Base-by-base conservation (phyloP, 2,113 vertebrate genomes). In the Perca fluviatilis region DNA sequence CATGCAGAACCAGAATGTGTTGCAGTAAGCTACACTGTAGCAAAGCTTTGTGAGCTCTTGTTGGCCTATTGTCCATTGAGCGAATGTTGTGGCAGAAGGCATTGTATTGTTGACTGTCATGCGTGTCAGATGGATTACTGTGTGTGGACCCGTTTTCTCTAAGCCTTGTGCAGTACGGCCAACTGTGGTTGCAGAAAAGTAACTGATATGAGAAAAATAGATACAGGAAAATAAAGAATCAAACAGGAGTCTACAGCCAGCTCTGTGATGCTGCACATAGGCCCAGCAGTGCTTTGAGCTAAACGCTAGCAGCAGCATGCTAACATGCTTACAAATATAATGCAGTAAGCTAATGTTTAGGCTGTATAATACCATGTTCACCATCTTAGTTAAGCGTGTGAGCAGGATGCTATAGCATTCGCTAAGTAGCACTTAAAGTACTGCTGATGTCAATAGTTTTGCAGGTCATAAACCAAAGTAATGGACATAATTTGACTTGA, bases 41-140 rank as follows among this genome's bases (percentile, higher is more conserved):
- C 60, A 66, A 62, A 73, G 78, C 75, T 63, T 70, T 83, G 77
- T 74, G 75, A 71, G 64, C 78, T 84, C 56, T 71, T 64, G 77
- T 79, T 85, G 78, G 68, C 54, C 53, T 33, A 78, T 84, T 89
- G 90, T 92, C 63, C 77, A 73, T 16, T 88, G 61, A 89, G 23
- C 21, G 6, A 65, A 62, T 62, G 23, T 67, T 73, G 80, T 36
- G 18, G 70, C 77, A 80, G 68, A 63, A 75, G 54, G 74, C 84
- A 76, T 86, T 88, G 83, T 87, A 58, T 63, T 80, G 65, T 70
- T 86, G 78, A 79, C 80, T 72, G 74, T 69, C 80, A 72, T 85
- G 84, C 65, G 16, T 81, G 79, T 86, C 88, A 84, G 73, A 73
- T 65, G 53, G 78, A 87, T 88, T 86, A 69, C 78, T 53, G 57